Base-by-base conservation (phyloP, 2,113 vertebrate genomes). In the Orthonyx spaldingii region DNA sequence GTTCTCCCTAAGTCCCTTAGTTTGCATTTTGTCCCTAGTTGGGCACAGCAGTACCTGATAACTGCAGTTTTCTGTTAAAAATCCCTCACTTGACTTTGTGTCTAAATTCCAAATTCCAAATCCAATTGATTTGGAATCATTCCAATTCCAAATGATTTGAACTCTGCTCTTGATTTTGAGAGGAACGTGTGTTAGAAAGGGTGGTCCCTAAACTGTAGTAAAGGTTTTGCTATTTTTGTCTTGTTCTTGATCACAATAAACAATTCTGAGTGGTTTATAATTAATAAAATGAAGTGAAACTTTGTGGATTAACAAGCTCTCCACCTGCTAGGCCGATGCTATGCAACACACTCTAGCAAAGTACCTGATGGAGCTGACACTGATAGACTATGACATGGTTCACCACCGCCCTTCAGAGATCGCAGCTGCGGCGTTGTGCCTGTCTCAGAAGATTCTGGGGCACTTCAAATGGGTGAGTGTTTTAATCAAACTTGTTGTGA, bases 311-410 rank as follows among this genome's bases (percentile, higher is more conserved):
- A 89, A 96, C 53, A 21, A 78, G 3, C 11, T 94, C n/a, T 95
- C 49, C 9, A 59, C 89, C 60, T 82, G 14, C 1, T 87, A 99
- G 99, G 98, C 98, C 2, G 98, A 99, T 27, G 97, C 98, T 16
- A 98, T 98, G 82, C 98, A 98, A 39, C 99, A 99, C 81, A 99
- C 98, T 0, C 97, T 99, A 81, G 99, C 99, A 52, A 99, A 99
- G 64, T 99, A 99, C 26, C 96, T 99, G 46, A 99, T 99, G 98
- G 99, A 99, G 95, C 96, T 99, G 97, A 99, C 99, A 0, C 98
- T 99, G 10, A n/a, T 98, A 5, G 99, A 99, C 97, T 99, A 99
- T 1, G 97, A 98, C 56, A 99, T 99, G 99, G 99, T 99, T 18
- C 99, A 99, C 83, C 98, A 98, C 17, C 97, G 96, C 23, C 99